Evolutionary conservation across 2,888 invertebrate species (phyloP), one percentile per base, ranked within the genome.

Genomic region (Drosophila yooni): DNA sequence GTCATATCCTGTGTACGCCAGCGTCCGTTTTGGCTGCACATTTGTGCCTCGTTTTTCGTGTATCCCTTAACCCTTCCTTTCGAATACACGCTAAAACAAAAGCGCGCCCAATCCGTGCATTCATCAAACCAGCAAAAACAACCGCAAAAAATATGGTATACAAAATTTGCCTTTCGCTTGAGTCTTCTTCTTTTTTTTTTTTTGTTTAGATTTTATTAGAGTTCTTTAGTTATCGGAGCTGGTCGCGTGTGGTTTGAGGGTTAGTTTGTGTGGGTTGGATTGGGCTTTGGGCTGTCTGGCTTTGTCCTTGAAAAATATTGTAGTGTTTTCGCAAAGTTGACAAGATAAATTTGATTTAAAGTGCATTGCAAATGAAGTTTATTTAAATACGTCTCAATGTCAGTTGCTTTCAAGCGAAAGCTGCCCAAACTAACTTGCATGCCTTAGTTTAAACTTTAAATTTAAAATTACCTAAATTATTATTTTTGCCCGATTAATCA

Each of bases 1-100:
- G 88, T 84, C 88, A 88, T 84, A 88, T 84, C 84, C 84, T 88
- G 83, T 81, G 71, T 77, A 73, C 38, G 57, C 66, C 75, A 82
- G 67, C 74, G 83, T 80, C 69, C 76, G 83, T 61, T 81, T 79
- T 73, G 74, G 62, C 82, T 78, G 79, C 82, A 78, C 82, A 78
- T 82, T 82, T 82, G 79, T 38, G 79, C 82, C 68, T 63, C 34
- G 79, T 48, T 82, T 79, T 68, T 57, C 18, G 53, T 29, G 34
- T n/a, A 50, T 13, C 51, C 62, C 43, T 63, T 57, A 25, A 15
- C 25, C 29, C 52, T 66, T 4, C 29, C 40, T 29, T 52, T 25
- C 11, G 31, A n/a, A 64, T 36, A 46, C 21, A 13, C n/a, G 18
- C 62, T 46, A 38, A 65, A 73, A 78, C 70, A 74, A 70, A 81